These are phyloP conservation scores for Urocitellus parryii DNA, from an alignment of 2,113 vertebrate genomes.

Conservation along the genomic window DNA sequence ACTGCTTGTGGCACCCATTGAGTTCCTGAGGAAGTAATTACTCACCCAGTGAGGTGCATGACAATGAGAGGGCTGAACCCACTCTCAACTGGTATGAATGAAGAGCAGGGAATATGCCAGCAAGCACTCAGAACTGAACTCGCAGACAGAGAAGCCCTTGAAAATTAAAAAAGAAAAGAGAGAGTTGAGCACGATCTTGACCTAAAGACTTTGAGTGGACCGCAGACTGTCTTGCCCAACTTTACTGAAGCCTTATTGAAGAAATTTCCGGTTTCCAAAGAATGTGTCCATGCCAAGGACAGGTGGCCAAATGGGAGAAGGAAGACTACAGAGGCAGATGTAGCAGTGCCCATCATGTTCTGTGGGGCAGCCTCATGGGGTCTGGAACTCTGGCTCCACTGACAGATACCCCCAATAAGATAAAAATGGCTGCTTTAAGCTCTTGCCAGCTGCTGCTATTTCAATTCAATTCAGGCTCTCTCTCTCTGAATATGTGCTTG, in stretches of 20 bases:
- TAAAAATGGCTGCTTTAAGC: background rate
- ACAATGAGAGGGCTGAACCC: constrained; percentile 56
- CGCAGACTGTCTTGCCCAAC: background rate
- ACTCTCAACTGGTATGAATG: constrained; percentile 29
- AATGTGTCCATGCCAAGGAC: background rate
- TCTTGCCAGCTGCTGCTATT: background rate
- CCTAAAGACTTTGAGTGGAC: background rate
- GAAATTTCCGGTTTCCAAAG: background rate
- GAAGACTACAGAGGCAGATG: background rate
- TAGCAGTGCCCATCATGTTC: rapidly evolving
- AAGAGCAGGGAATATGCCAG: background rate
- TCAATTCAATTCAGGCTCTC: background rate
- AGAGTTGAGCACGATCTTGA: background rate
- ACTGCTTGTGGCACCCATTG: constrained; percentile 46
- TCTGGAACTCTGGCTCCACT: background rate
- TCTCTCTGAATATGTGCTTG: background rate
- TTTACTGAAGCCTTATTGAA: background rate
- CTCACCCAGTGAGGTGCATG: constrained; percentile 29
- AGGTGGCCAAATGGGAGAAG: background rate
- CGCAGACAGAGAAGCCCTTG: background rate
- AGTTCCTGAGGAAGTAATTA: constrained; percentile 68
- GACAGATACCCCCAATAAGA: no score
- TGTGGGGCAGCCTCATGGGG: rapidly evolving
- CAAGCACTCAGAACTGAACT: background rate
- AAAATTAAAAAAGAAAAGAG: constrained; percentile 7